Evolutionary conservation across 2,888 invertebrate genomes (phyloP).

Genomic region (Sarcophaga rosellei): DNA sequence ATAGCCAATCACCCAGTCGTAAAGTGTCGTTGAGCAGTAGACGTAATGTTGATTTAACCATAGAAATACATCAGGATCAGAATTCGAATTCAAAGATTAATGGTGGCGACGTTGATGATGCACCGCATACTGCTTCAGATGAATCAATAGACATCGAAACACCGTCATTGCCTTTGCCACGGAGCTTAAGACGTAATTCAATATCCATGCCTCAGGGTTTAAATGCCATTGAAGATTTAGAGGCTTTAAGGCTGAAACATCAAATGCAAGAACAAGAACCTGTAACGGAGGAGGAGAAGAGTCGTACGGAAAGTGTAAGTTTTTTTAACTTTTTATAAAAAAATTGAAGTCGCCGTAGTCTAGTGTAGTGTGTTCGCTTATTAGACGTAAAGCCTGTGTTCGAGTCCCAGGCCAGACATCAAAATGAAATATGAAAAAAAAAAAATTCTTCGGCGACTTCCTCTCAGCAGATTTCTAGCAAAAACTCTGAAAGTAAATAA

Average conservation of each 20-base stretch:
- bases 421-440: too few species aligned
- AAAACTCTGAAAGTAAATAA: too few species aligned
- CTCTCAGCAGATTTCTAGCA: too few species aligned
- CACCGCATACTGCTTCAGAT: constrained; percentile 45
- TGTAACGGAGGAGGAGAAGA: constrained; percentile 74
- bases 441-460: too few species aligned
- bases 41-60: constrained; percentile 29
- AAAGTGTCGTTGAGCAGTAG: constrained; percentile 44
- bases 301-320: constrained; percentile 75
- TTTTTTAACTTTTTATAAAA: not conserved
- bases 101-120: not conserved
- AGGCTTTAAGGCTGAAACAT: constrained; percentile 83
- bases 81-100: not conserved
- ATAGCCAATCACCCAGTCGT: constrained; percentile 1
- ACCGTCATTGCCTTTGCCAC: constrained; percentile 47
- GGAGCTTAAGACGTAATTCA: constrained; percentile 85
- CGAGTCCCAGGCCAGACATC: too few species aligned
- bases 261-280: constrained; percentile 77
- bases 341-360: too few species aligned
- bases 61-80: constrained; percentile 28
- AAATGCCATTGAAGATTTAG: constrained; percentile 84
- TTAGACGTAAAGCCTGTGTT: too few species aligned
- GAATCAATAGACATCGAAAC: constrained; percentile 44
- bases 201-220: constrained; percentile 88
- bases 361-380: too few species aligned